phyloP scores from a whole-genome alignment of 2,113 vertebrate species.

The Neolamprologus longior region DNA sequence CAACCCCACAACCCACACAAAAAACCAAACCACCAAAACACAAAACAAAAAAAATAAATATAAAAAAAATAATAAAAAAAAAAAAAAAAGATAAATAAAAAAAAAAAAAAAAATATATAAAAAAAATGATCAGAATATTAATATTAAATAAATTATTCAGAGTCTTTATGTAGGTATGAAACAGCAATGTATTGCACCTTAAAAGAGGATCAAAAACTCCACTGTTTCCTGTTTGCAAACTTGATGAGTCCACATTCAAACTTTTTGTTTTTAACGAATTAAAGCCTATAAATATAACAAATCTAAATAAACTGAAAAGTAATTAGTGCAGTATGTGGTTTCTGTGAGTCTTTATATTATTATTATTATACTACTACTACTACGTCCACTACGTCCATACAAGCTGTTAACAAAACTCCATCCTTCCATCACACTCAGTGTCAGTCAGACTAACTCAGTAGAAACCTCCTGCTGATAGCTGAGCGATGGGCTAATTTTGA shows the following conservation, averaged over 20 bases:
- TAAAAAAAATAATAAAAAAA: no score
- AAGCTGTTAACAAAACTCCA: not conserved
- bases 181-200: not conserved
- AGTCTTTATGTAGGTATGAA: not conserved
- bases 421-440: not conserved
- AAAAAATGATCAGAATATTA: accelerated
- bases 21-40: no score
- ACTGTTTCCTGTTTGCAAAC: not conserved
- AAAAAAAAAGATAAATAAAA: no score
- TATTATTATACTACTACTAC: not conserved
- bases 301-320: not conserved
- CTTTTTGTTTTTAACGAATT: not conserved
- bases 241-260: not conserved
- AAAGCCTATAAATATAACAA: not conserved
- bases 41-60: no score
- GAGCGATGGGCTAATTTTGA: not conserved
- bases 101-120: no score
- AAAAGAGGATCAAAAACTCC: not conserved
- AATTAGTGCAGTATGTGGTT: not conserved
- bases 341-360: not conserved
- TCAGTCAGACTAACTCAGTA: not conserved
- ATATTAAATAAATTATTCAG: not conserved
- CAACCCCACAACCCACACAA: no score
- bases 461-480: not conserved
- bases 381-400: not conserved